Percentiles rank a stretch among this genome's conserved stretches.
Evolutionary conservation across 2,888 invertebrate genomes (phyloP).

Genomic region (Zaprionus obscuricornis): DNA sequence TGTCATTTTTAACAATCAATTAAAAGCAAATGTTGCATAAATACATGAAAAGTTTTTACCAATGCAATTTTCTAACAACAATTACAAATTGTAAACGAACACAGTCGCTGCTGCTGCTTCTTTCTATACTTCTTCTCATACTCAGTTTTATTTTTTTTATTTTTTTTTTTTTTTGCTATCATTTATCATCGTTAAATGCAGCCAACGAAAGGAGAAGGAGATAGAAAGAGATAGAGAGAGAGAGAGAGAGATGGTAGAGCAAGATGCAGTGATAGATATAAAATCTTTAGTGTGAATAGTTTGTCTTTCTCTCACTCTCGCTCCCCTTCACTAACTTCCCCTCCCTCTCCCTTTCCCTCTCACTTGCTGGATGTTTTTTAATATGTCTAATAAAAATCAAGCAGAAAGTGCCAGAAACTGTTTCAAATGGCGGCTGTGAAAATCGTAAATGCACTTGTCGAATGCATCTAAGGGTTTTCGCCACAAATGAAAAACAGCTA

Average conservation of each 20-base stretch:
- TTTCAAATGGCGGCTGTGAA: slow-evolving; percentile 15
- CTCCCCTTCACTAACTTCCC: too few relatives aligned
- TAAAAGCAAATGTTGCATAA: slow-evolving; percentile 78
- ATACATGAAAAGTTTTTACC: slow-evolving; percentile 63
- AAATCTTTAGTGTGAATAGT: slow-evolving; percentile 22
- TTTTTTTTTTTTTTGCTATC: slow-evolving; percentile 23
- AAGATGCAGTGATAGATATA: too few relatives aligned
- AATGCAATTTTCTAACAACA: neutral
- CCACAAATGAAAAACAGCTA: neutral
- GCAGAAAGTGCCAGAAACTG: slow-evolving; percentile 32
- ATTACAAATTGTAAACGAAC: slow-evolving; percentile 47
- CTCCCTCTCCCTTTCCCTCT: too few relatives aligned
- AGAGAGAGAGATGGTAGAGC: neutral
- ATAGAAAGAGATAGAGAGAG: neutral
- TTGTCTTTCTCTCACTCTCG: neutral
- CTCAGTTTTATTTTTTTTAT: neutral
- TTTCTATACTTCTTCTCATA: too few relatives aligned
- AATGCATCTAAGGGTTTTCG: neutral
- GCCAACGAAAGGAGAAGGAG: neutral
- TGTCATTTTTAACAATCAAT: slow-evolving; percentile 77
- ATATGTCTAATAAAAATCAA: slow-evolving; percentile 48
- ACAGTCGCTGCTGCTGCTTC: neutral
- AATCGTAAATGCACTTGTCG: slow-evolving; percentile 27
- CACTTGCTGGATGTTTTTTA: slow-evolving; percentile 4
- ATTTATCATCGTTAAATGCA: slow-evolving; percentile 59